These are phyloP conservation scores for Chrysaora quinquecirrha DNA, from an alignment of 30 jellyfish, hydroid and myxozoan genomes.

Conservation along the genomic window DNA sequence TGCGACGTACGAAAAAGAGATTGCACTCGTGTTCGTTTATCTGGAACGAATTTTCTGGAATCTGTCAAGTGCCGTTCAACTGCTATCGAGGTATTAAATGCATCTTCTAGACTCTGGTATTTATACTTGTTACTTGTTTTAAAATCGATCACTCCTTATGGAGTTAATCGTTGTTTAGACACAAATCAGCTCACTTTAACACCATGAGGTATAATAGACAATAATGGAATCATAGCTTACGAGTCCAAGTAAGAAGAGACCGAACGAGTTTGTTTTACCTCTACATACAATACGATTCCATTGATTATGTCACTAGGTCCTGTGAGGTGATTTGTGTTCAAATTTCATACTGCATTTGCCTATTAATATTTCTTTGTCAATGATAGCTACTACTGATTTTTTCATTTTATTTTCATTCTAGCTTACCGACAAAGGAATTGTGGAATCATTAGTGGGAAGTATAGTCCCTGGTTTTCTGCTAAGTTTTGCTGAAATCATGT, in stretches of 20 bases:
- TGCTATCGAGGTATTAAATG: too few relatives aligned
- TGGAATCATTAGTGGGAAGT: background rate
- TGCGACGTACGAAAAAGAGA: slow-evolving; percentile 86
- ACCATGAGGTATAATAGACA: background rate
- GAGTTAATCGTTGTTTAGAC: background rate
- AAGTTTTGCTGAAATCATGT: slow-evolving; percentile 81
- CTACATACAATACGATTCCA: background rate
- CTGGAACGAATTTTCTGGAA: slow-evolving; percentile 81
- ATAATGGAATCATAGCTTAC: background rate
- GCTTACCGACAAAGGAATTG: slow-evolving; percentile 38
- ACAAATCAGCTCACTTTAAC: background rate
- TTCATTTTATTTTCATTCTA: background rate
- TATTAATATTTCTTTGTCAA: too few relatives aligned
- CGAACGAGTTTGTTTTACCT: background rate
- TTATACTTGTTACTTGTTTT: slow-evolving; percentile 3
- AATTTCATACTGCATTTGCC: too few relatives aligned
- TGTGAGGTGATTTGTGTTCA: too few relatives aligned
- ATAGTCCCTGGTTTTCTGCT: slow-evolving; percentile 58
- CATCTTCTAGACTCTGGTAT: slow-evolving; percentile 50
- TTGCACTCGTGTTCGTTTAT: slow-evolving; percentile 72
- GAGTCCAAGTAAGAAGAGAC: background rate
- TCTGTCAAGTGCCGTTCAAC: slow-evolving; percentile 47
- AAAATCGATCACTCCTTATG: background rate
- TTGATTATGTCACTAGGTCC: background rate
- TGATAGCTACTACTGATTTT: background rate